A percentile compares a stretch with the other conserved stretches of the same genome.
Evolutionary conservation across 2,797 vertebrate genomes (phyloP).

Genomic region (Lithobates pipiens): DNA sequence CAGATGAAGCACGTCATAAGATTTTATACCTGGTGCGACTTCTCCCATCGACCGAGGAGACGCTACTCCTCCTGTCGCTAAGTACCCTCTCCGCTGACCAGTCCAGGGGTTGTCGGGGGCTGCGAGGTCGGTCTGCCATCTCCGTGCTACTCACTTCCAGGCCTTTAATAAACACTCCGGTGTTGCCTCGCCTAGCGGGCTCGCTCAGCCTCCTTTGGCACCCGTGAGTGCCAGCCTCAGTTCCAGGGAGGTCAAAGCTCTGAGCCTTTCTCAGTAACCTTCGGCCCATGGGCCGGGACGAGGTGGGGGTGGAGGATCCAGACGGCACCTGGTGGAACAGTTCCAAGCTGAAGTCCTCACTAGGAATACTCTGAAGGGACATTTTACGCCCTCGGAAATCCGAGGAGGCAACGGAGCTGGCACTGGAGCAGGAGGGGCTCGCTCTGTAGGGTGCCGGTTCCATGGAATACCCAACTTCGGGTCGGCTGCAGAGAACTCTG

Average conservation of each 20-base stretch:
- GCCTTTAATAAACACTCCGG: slow-evolving; percentile 82
- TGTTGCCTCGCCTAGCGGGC: slow-evolving; percentile 79
- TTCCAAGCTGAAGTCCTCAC: slow-evolving; percentile 69
- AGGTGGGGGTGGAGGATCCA: slow-evolving; percentile 51
- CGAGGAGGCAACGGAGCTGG: slow-evolving; percentile 58
- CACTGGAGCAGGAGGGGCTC: slow-evolving; percentile 25
- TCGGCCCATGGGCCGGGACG: slow-evolving; percentile 65
- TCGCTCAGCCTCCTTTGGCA: slow-evolving; percentile 78
- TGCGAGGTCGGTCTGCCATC: slow-evolving; percentile 71
- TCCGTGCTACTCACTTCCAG: slow-evolving; percentile 86
- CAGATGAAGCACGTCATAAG: not conserved
- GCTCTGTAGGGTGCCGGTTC: slow-evolving; percentile 57
- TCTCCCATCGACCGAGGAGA: slow-evolving; percentile 64
- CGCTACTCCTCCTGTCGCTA: slow-evolving; percentile 67
- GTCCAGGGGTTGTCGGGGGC: slow-evolving; percentile 70
- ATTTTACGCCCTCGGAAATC: slow-evolving; percentile 50
- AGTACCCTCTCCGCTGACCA: slow-evolving; percentile 67
- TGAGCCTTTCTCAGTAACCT: slow-evolving; percentile 86
- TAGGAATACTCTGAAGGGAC: slow-evolving; percentile 67
- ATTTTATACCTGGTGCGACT: slow-evolving; percentile 83
- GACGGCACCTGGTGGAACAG: slow-evolving; percentile 57
- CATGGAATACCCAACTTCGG: not conserved
- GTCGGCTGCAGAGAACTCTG: slow-evolving; percentile 54
- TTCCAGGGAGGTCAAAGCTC: slow-evolving; percentile 84
- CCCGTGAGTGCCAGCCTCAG: slow-evolving; percentile 71